Evolutionary conservation across 1,140 invertebrate species (phyloP).

Genomic region (Drosophila simulans): DNA sequence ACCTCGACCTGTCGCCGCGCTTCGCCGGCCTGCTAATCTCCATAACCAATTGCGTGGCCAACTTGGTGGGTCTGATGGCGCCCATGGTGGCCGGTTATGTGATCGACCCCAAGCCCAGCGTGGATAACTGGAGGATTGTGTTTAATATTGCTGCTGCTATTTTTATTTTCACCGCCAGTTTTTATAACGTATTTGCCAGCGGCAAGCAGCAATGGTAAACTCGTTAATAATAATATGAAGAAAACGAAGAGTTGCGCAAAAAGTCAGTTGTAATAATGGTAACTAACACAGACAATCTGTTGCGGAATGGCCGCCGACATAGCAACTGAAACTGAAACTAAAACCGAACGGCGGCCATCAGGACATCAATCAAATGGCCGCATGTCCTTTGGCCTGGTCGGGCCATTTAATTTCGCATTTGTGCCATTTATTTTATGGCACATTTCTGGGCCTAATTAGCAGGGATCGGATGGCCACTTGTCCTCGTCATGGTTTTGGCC

Average conservation of each 20-base stretch:
- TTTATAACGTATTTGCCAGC: constrained; percentile 91
- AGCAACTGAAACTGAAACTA: constrained; percentile 2
- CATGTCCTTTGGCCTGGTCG: constrained; percentile 10
- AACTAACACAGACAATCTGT: constrained; percentile 3
- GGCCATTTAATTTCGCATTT: constrained; percentile 55
- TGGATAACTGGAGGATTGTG: constrained; percentile 92
- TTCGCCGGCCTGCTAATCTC: constrained; percentile 96
- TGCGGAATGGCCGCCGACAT: constrained; percentile 4
- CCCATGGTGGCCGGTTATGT: constrained; percentile 93
- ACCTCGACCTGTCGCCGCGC: constrained; percentile 95
- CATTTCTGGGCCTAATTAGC: constrained; percentile 53
- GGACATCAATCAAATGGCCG: constrained; percentile 55
- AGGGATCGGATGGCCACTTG: constrained; percentile 15
- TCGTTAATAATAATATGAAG: neutral
- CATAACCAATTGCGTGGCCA: constrained; percentile 96
- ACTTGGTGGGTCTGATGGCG: constrained; percentile 94
- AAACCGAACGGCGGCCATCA: constrained; percentile 2
- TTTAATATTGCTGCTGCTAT: constrained; percentile 92
- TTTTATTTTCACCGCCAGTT: constrained; percentile 89
- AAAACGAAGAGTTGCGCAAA: neutral
- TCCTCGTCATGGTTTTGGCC: constrained; percentile 25
- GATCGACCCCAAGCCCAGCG: constrained; percentile 88
- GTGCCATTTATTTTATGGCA: constrained; percentile 45
- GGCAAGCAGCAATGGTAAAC: constrained; percentile 87
- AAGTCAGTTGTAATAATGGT: neutral